phyloP scores from a whole-genome alignment of 1,140 invertebrate species.

The Bombus sylvicola region DNA sequence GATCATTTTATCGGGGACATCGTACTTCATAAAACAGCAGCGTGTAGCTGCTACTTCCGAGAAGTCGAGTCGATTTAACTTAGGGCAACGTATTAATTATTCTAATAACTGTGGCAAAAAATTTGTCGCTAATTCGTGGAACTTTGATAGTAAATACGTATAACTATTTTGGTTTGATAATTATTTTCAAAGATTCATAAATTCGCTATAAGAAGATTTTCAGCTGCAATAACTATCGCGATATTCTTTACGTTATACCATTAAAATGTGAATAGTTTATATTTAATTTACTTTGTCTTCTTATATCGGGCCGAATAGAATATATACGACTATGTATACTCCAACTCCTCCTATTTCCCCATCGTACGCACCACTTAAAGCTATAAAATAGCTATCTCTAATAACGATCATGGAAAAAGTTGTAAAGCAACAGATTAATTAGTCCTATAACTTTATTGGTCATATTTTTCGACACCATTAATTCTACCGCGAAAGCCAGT shows the following conservation, averaged over 20 bases:
- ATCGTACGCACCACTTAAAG: not conserved
- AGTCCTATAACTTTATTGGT: not conserved
- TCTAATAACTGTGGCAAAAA: not conserved
- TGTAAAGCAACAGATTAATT: constrained; percentile 7
- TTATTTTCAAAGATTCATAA: not conserved
- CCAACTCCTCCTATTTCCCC: not conserved
- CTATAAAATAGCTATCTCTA: not conserved
- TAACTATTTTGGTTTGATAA: not conserved
- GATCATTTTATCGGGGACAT: constrained; percentile 55
- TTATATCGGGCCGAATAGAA: not conserved
- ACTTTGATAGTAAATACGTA: not conserved
- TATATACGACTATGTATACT: too few relatives aligned
- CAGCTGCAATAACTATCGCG: not conserved
- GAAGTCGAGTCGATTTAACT: not conserved
- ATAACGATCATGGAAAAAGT: constrained; percentile 2
- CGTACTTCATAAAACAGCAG: constrained; percentile 46
- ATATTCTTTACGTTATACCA: not conserved
- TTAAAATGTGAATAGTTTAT: not conserved
- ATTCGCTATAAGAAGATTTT: too few relatives aligned
- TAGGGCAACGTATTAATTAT: not conserved
- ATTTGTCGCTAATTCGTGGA: not conserved
- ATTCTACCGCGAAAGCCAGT: not conserved
- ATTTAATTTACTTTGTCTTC: not conserved
- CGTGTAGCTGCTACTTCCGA: not conserved
- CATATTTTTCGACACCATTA: not conserved